phyloP scores from a whole-genome alignment of 2,113 vertebrate genomes.

The Lampris incognitus region DNA sequence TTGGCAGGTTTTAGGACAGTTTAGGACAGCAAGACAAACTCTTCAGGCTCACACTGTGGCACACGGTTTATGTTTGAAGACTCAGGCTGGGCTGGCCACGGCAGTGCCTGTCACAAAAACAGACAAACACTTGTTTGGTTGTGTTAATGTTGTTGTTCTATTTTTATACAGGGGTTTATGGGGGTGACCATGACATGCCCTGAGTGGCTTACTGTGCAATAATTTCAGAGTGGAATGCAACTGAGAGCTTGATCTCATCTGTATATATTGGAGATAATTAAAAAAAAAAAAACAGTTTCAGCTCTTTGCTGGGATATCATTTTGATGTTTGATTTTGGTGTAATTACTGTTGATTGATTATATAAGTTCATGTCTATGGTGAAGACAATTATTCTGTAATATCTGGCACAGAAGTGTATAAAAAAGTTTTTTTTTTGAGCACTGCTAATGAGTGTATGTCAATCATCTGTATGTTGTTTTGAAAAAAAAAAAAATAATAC shows the following conservation, averaged over 20 bases:
- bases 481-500: constrained; percentile 76
- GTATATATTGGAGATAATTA: constrained; percentile 79
- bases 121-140: constrained; percentile 83
- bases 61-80: constrained; percentile 66
- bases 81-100: constrained; percentile 60
- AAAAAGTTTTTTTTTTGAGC: constrained; percentile 87
- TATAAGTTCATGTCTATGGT: constrained; percentile 66
- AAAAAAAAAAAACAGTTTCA: constrained; percentile 70
- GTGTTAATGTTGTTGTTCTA: constrained; percentile 88
- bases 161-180: constrained; percentile 88
- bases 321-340: constrained; percentile 66
- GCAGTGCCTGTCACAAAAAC: constrained; percentile 77
- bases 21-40: constrained; percentile 55
- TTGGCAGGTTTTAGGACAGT: constrained; percentile 38
- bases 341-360: constrained; percentile 61
- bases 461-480: constrained; percentile 82
- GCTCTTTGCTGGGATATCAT: constrained; percentile 77
- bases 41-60: constrained; percentile 67
- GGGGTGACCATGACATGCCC: constrained; percentile 88
- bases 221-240: constrained; percentile 87
- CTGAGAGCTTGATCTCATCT: constrained; percentile 81
- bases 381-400: constrained; percentile 86
- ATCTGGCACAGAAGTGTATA: constrained; percentile 87
- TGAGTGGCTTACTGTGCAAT: constrained; percentile 95
- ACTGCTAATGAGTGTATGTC: constrained; percentile 85